Percentiles rank a stretch among this genome's conserved stretches.
Evolutionary conservation across 30 jellyfish, hydroid and myxozoan species (phyloP).

Genomic region (Nemopilema nomurai): DNA sequence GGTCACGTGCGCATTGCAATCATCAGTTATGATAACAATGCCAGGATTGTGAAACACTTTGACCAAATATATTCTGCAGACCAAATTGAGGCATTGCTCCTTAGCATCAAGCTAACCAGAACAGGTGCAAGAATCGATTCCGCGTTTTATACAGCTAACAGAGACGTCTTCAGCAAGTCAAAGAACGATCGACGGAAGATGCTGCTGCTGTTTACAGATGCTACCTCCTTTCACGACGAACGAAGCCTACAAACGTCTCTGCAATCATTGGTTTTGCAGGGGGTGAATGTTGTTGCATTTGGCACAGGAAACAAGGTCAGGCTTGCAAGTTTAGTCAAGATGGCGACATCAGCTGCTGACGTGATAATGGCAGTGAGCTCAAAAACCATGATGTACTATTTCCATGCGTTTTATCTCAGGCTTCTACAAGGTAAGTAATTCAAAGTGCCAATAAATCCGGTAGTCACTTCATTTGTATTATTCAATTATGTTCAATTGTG

Average conservation of each 20-base stretch:
- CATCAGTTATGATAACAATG: constrained; percentile 49
- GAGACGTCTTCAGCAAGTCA: constrained; percentile 40
- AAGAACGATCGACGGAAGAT: constrained; percentile 32
- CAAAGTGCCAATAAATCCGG: no score
- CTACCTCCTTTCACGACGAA: constrained; percentile 33
- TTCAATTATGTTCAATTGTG: no score
- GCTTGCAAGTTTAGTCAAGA: constrained; percentile 38
- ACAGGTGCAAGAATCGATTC: constrained; percentile 62
- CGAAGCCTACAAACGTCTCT: constrained; percentile 24
- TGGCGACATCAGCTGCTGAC: constrained; percentile 42
- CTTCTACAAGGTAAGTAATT: constrained; percentile 67
- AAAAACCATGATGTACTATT: constrained; percentile 57
- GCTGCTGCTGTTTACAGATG: constrained; percentile 78
- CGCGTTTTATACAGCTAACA: constrained; percentile 53
- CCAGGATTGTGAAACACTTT: constrained; percentile 44
- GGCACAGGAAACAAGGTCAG: constrained; percentile 71
- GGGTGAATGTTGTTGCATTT: constrained; percentile 70
- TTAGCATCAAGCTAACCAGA: constrained; percentile 23
- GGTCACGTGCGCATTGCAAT: constrained; percentile 54
- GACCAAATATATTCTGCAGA: constrained; percentile 27
- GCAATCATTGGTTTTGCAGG: constrained; percentile 43
- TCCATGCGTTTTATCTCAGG: constrained; percentile 44
- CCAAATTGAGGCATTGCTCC: constrained; percentile 19
- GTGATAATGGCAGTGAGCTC: constrained; percentile 68
- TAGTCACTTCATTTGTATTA: no score